Evolutionary conservation across 2,797 vertebrate genomes (phyloP).

Genomic region (Cirrhinus mrigala): DNA sequence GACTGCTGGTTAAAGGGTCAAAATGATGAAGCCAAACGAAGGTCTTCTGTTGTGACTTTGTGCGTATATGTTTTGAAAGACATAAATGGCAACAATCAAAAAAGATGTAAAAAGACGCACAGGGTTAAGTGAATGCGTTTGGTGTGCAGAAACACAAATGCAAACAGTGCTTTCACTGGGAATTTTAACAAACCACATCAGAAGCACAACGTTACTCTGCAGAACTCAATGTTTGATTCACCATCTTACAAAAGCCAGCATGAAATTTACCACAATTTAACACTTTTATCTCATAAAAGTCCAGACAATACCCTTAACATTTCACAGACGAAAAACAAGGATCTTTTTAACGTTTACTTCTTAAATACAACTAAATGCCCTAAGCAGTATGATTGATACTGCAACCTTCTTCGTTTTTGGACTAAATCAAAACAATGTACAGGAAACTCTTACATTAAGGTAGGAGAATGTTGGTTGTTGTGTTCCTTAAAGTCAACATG

Average conservation of each 20-base stretch:
- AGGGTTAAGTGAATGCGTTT: conserved; percentile 28
- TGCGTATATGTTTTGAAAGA: conserved; percentile 11
- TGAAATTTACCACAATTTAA: conserved; percentile 24
- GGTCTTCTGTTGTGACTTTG: background rate
- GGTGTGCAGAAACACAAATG: conserved; percentile 3
- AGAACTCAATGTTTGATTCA: background rate
- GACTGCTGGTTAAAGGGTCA: conserved; percentile 37
- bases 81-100: conserved; percentile 31
- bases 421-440: background rate
- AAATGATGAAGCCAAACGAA: background rate
- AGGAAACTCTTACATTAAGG: background rate
- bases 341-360: background rate
- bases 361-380: background rate
- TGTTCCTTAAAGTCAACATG: conserved; percentile 12
- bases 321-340: conserved; percentile 1
- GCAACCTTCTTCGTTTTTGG: background rate
- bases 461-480: background rate
- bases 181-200: conserved; percentile 44
- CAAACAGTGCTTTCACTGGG: conserved; percentile 21
- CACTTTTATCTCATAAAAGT: conserved; percentile 22
- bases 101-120: conserved; percentile 20
- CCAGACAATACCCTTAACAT: background rate
- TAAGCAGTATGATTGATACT: background rate
- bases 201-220: conserved; percentile 24
- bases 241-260: conserved; percentile 23